Evolutionary conservation across 2,113 vertebrate genomes (phyloP).

Genomic region (Poicephalus meyeri): DNA sequence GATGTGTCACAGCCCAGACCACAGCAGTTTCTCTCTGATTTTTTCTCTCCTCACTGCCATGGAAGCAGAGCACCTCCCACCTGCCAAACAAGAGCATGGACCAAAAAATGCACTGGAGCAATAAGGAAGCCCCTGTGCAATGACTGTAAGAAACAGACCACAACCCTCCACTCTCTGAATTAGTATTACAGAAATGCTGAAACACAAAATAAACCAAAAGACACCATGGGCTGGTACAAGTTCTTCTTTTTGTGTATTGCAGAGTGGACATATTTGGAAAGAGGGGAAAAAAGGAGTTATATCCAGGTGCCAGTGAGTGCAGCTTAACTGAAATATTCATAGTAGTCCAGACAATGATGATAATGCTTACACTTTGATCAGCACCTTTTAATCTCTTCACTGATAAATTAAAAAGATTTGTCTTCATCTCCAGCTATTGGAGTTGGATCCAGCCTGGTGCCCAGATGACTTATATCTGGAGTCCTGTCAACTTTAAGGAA

Average conservation of each 20-base stretch:
- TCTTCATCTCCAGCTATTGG: conserved; percentile 1
- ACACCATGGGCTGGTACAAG: background rate
- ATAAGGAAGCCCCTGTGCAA: background rate
- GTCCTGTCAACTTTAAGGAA: conserved; percentile 40
- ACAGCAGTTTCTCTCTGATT: rapidly evolving
- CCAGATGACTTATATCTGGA: conserved; percentile 52
- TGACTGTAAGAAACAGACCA: background rate
- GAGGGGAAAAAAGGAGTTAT: background rate
- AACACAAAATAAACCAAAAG: background rate
- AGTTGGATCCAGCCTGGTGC: conserved; percentile 42
- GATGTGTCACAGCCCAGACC: background rate
- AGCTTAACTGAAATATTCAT: background rate
- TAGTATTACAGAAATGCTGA: background rate
- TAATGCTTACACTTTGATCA: conserved; percentile 4
- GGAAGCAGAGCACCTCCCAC: background rate
- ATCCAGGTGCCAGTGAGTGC: background rate
- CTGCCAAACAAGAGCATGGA: background rate
- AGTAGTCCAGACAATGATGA: background rate
- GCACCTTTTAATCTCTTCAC: conserved; percentile 31
- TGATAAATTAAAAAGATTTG: conserved; percentile 8
- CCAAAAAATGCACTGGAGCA: background rate
- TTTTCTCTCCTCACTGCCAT: background rate
- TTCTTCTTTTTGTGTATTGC: background rate
- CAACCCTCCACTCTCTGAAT: background rate
- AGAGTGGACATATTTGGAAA: background rate